Evolutionary conservation across 2,888 invertebrate genomes (phyloP), one percentile per base, ranked within the genome.

Genomic region (Steinernema hermaphroditum): DNA sequence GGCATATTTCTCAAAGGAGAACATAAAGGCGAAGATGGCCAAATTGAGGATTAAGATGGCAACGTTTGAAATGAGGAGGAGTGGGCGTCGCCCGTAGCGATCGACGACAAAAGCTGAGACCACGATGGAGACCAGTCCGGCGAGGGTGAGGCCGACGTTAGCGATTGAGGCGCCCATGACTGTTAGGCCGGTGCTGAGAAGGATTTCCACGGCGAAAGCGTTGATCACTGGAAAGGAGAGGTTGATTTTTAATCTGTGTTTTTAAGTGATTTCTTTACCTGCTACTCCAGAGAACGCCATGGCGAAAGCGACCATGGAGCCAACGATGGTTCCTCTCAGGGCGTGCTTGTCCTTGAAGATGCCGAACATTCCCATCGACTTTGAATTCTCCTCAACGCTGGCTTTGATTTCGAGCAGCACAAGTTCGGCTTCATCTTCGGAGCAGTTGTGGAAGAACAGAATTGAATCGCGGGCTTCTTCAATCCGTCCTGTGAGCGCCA

Each of bases 201-300:
- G 73, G 37, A 83, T 83, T 44, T 83, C 81, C 22, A 83, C 81
- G 2, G 83, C 81, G 68, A 80, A 83, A 1, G 83, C 82, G 74
- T 82, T 83, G 70, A 83, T 82, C 2, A 82, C 83, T 77, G 73
- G 57, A 62, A 41, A 44, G n/a, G n/a, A n/a, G n/a, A n/a, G n/a
- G n/a, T n/a, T n/a, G n/a, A n/a, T n/a, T n/a, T n/a, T n/a, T n/a
- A n/a, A n/a, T n/a, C n/a, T n/a, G n/a, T n/a, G n/a, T n/a, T n/a
- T n/a, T n/a, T n/a, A n/a, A n/a, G n/a, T n/a, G n/a, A n/a, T n/a
- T n/a, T n/a, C n/a, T n/a, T 27, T 62, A 79, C 78, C 81, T 9
- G 83, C 81, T 44, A 83, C 77, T 57, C 83, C 83, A 71, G 82
- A 81, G 76, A 83, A 83, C 0, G 79, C 76, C 79, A 82, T 82